These are phyloP conservation scores for Pygoscelis antarcticus DNA, from an alignment of 2,113 vertebrate genomes.

Conservation along the genomic window DNA sequence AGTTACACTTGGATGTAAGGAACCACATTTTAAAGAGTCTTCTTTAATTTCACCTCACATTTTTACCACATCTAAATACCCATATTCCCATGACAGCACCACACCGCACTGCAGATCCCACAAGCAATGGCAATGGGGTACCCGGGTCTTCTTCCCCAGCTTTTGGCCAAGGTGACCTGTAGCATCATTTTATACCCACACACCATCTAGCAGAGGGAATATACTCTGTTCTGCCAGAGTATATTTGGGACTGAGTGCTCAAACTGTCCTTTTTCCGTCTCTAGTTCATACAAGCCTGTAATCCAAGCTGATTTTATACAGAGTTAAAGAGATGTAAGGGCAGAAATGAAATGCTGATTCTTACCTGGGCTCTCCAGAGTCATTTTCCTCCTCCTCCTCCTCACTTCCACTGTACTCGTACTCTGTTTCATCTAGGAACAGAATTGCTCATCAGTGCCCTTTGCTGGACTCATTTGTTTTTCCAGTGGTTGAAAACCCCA, in stretches of 20 bases:
- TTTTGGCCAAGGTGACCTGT: neutral
- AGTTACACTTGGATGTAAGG: neutral
- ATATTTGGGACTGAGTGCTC: neutral
- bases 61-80: neutral
- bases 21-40: neutral
- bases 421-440: constrained; percentile 91
- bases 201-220: neutral
- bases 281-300: neutral
- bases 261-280: neutral
- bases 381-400: constrained; percentile 97
- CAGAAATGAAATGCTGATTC: neutral
- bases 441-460: constrained; percentile 60
- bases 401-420: constrained; percentile 98
- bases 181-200: neutral
- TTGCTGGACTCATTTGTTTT: constrained; percentile 40
- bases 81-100: neutral
- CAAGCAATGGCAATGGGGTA: neutral
- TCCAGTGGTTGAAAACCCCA: neutral
- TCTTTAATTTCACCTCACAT: neutral
- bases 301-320: neutral
- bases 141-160: neutral
- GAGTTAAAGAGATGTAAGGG: neutral
- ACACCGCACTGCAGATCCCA: neutral
- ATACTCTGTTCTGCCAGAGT: neutral
- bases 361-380: constrained; percentile 94